Evolutionary conservation across 2,888 invertebrate genomes (phyloP).

Genomic region (Chrysina gloriosa): DNA sequence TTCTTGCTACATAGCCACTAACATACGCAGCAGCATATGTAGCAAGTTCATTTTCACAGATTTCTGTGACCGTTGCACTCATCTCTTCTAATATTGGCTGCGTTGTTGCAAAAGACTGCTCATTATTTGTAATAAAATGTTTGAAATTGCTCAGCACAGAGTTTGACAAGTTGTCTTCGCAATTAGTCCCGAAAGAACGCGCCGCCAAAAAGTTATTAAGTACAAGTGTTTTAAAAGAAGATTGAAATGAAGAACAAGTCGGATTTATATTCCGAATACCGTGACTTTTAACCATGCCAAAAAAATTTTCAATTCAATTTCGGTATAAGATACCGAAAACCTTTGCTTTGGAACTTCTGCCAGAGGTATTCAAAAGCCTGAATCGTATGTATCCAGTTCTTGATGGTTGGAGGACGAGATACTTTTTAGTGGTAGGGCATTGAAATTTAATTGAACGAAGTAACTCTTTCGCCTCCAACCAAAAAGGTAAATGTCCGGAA

Average conservation of each 20-base stretch:
- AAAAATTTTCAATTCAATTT: too few species aligned
- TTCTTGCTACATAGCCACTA: too few species aligned
- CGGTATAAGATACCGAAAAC: not conserved
- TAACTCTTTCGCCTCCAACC: not conserved
- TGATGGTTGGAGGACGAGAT: not conserved
- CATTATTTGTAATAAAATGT: not conserved
- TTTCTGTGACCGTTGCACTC: not conserved
- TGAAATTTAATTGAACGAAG: not conserved
- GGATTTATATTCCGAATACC: not conserved
- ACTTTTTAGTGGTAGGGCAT: not conserved
- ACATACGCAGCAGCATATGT: not conserved
- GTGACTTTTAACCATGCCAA: not conserved
- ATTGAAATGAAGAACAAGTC: not conserved
- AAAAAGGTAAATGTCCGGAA: not conserved
- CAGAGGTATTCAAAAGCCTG: not conserved
- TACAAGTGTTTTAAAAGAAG: not conserved
- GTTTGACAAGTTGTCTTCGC: not conserved
- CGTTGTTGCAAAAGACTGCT: not conserved
- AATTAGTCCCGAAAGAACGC: not conserved
- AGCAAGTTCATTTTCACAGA: not conserved
- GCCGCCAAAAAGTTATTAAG: conserved; percentile 2
- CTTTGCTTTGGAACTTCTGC: not conserved
- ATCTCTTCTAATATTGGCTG: not conserved
- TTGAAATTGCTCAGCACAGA: not conserved
- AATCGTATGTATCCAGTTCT: not conserved